These are phyloP conservation scores for Drosophila baimaii DNA, from an alignment of 1,140 invertebrate genomes.

Conservation along the genomic window DNA sequence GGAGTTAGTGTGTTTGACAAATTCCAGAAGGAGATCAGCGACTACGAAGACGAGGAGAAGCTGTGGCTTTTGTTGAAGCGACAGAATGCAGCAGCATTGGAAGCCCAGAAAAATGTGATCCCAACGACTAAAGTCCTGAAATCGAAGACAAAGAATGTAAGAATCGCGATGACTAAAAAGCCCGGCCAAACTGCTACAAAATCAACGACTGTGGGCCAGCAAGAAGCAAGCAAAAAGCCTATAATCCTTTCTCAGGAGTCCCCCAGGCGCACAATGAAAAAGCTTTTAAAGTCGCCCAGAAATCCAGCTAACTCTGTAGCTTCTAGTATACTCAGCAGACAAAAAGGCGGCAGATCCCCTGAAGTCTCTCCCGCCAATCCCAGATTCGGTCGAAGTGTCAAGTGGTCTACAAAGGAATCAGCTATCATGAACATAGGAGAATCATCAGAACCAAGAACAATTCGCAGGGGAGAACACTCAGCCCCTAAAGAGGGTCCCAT, in stretches of 20 bases:
- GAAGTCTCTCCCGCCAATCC: background rate
- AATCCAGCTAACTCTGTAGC: background rate
- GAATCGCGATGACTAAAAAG: background rate
- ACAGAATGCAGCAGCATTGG: background rate
- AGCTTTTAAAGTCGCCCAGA: no score
- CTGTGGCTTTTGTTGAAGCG: conserved; percentile 12
- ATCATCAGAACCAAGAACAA: background rate
- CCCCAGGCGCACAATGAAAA: background rate
- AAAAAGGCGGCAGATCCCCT: background rate
- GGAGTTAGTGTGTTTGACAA: conserved; percentile 18
- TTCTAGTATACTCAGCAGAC: background rate
- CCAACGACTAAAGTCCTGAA: background rate
- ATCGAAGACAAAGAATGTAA: background rate
- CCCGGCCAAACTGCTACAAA: background rate
- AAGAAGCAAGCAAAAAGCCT: background rate
- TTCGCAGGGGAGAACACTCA: background rate
- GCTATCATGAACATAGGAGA: background rate
- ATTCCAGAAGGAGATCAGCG: conserved; percentile 50
- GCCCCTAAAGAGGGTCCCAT: no score
- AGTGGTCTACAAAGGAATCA: background rate
- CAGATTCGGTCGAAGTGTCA: background rate
- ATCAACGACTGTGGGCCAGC: background rate
- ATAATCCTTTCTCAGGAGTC: background rate
- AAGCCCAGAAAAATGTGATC: background rate
- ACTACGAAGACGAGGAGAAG: conserved; percentile 60